Evolutionary conservation across 2,797 vertebrate genomes (phyloP).

Genomic region (Peromyscus eremicus): DNA sequence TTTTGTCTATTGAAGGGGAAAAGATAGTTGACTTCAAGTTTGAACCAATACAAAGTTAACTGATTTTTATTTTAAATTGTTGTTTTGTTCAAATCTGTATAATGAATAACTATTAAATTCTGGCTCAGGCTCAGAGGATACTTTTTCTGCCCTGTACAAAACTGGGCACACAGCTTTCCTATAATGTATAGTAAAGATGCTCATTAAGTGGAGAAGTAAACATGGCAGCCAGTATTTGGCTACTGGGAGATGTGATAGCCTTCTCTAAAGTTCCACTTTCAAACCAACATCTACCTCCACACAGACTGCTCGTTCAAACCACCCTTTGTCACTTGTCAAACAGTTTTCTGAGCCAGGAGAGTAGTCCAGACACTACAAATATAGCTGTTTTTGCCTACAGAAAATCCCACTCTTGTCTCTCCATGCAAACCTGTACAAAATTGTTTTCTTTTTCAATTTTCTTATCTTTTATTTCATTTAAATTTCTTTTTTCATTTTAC

Average conservation of each 20-base stretch:
- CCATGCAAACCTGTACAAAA: neutral
- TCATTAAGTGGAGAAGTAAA: neutral
- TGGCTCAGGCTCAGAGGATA: neutral
- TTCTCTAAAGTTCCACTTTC: neutral
- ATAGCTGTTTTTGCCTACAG: neutral
- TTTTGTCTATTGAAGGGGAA: constrained; percentile 31
- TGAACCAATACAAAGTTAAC: neutral
- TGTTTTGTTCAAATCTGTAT: constrained; percentile 38
- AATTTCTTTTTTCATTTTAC: too few species aligned
- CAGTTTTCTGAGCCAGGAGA: neutral
- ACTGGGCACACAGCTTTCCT: neutral
- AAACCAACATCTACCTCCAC: neutral
- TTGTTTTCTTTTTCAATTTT: neutral
- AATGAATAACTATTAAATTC: neutral
- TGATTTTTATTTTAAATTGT: constrained; percentile 36
- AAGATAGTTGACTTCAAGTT: constrained; percentile 30
- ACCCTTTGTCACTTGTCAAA: neutral
- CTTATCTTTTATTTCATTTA: too few species aligned
- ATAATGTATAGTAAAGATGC: neutral
- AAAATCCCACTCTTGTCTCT: neutral
- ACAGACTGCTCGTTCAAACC: neutral
- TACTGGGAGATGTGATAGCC: neutral
- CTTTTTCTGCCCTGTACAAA: neutral
- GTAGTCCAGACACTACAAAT: neutral
- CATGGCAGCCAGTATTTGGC: neutral